Evolutionary conservation across 2,888 invertebrate genomes (phyloP).

Genomic region (Glyphotaelius pellucidus): DNA sequence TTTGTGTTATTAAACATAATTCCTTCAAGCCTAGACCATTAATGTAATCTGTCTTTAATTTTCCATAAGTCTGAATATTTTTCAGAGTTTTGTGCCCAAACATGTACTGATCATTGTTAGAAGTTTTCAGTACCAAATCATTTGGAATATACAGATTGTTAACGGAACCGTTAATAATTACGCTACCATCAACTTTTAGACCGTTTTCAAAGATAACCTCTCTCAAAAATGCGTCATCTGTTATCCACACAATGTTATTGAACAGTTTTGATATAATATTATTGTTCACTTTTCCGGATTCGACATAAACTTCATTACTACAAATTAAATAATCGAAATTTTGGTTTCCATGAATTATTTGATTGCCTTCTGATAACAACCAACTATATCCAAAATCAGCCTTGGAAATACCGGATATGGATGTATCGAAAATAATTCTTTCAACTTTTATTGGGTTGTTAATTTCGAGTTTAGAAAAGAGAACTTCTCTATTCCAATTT

Average conservation of each 20-base stretch:
- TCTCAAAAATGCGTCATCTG: slow-evolving; percentile 70
- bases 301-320: slow-evolving; percentile 69
- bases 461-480: slow-evolving; percentile 65
- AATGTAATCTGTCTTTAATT: slow-evolving; percentile 44
- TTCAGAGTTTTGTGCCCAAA: slow-evolving; percentile 68
- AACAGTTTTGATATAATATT: slow-evolving; percentile 70
- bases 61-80: slow-evolving; percentile 68
- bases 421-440: slow-evolving; percentile 71
- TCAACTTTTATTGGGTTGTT: slow-evolving; percentile 69
- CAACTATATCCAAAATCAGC: slow-evolving; percentile 72
- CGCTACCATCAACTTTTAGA: slow-evolving; percentile 64
- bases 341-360: slow-evolving; percentile 68
- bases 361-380: slow-evolving; percentile 70
- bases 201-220: slow-evolving; percentile 71
- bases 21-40: slow-evolving; percentile 31
- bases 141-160: slow-evolving; percentile 72
- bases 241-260: slow-evolving; percentile 70
- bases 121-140: slow-evolving; percentile 70
- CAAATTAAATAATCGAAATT: slow-evolving; percentile 69
- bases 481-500: slow-evolving; percentile 62
- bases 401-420: slow-evolving; percentile 72
- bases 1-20: slow-evolving; percentile 29
- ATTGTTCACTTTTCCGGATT: slow-evolving; percentile 71
- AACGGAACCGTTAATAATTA: slow-evolving; percentile 69
- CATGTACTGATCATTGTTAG: slow-evolving; percentile 67